A percentile compares a stretch with the other conserved stretches of the same genome.
phyloP scores from a whole-genome alignment of 2,797 vertebrate genomes.

The Pipistrellus nathusii region DNA sequence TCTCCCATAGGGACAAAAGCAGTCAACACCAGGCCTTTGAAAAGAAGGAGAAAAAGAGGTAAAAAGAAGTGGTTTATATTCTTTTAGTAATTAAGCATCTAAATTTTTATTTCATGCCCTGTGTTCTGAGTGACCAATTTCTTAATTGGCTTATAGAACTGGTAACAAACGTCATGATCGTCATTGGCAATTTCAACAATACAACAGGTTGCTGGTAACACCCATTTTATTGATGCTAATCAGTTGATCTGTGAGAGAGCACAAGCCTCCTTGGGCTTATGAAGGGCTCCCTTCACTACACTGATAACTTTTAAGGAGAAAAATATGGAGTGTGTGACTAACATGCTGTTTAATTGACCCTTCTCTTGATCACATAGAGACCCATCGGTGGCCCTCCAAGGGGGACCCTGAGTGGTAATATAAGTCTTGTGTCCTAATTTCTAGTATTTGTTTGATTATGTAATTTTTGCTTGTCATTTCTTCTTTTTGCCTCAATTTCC shows the following conservation, averaged over 20 bases:
- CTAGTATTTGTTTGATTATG: neutral
- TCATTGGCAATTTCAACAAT: neutral
- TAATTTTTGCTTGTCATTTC: neutral
- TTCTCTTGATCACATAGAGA: neutral
- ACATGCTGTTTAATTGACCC: neutral
- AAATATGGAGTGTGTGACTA: neutral
- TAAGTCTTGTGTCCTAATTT: neutral
- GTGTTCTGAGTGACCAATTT: neutral
- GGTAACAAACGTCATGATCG: neutral
- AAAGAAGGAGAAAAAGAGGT: slow-evolving; percentile 65
- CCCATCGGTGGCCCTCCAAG: neutral
- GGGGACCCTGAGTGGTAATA: neutral
- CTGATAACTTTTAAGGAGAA: neutral
- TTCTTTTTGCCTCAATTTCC: neutral
- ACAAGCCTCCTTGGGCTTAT: neutral
- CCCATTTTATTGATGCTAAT: neutral
- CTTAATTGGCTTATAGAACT: neutral
- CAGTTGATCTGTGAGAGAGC: neutral
- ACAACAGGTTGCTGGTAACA: neutral
- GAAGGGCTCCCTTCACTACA: neutral
- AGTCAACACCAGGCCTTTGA: neutral
- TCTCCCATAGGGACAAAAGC: neutral
- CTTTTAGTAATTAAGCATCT: neutral
- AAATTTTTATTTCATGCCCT: neutral
- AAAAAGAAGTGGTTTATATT: slow-evolving; percentile 36